phyloP scores from a whole-genome alignment of 2,888 invertebrate species.

The Polydrusus tereticollis region DNA sequence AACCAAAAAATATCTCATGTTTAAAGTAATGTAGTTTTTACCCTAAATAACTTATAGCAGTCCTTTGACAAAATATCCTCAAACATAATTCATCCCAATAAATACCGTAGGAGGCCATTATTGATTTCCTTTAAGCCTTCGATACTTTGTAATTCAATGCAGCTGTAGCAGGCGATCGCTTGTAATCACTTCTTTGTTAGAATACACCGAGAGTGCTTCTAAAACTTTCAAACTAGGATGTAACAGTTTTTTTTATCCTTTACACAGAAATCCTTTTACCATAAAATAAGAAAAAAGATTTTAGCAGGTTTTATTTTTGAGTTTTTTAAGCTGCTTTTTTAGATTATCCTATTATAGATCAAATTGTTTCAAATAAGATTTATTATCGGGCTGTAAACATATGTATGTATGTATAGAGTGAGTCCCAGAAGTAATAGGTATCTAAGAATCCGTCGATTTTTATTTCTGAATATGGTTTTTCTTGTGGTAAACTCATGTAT shows the following conservation, averaged over 20 bases:
- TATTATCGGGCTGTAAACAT: too few species aligned
- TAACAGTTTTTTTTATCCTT: neutral
- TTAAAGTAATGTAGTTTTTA: neutral
- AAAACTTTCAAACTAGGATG: conserved; percentile 8
- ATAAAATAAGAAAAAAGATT: conserved; percentile 5
- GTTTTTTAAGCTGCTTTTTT: neutral
- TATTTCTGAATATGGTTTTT: too few species aligned
- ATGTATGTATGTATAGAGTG: too few species aligned
- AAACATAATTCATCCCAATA: neutral
- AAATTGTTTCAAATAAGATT: too few species aligned
- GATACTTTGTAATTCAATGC: conserved; percentile 14
- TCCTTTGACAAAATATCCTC: conserved; percentile 1
- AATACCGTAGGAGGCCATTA: neutral
- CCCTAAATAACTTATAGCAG: neutral
- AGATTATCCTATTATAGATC: too few species aligned
- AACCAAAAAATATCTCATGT: too few species aligned
- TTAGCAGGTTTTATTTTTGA: neutral
- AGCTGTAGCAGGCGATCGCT: neutral
- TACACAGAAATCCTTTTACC: conserved; percentile 1
- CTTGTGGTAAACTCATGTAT: too few species aligned
- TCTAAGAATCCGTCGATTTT: too few species aligned
- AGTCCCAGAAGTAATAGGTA: too few species aligned
- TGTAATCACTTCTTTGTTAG: conserved; percentile 12
- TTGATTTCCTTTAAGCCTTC: neutral
- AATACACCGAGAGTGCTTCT: conserved; percentile 13